Conservation (phyloP, 2,113 vertebrate genomes). For the Microcebus ravelobensis region DNA sequence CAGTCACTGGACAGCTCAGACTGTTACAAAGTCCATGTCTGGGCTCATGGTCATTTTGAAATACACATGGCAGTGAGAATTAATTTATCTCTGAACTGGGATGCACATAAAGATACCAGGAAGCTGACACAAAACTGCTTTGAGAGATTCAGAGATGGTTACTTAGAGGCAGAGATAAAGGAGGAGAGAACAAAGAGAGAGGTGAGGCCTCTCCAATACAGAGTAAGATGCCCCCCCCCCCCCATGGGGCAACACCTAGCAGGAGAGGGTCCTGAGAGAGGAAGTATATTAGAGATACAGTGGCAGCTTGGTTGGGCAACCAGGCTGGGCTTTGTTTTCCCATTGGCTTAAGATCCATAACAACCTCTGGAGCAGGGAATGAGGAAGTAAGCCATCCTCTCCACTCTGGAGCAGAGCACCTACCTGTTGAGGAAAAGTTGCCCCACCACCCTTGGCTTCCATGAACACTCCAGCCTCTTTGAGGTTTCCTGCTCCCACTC, state of each 20-base stretch:
- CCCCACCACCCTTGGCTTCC: background rate
- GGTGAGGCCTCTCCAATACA: background rate
- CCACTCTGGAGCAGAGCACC: background rate
- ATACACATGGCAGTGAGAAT: background rate
- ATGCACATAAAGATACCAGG: background rate
- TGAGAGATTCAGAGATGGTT: conserved; percentile 17
- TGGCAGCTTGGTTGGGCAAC: background rate
- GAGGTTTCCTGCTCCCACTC: background rate
- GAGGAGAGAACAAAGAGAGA: background rate
- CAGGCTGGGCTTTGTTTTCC: conserved; percentile 16
- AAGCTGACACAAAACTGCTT: background rate
- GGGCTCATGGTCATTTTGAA: conserved; percentile 11
- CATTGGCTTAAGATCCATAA: background rate
- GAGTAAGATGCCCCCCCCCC: background rate
- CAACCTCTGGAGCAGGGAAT: background rate
- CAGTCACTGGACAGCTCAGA: background rate
- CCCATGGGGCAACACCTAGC: background rate
- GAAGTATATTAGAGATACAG: background rate
- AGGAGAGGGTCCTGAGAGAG: background rate
- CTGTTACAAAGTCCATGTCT: conserved; percentile 2
- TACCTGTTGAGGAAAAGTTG: background rate
- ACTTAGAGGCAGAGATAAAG: background rate
- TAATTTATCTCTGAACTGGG: conserved; percentile 42
- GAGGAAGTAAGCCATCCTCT: background rate
- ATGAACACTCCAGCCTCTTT: background rate